Base-by-base conservation (phyloP, 2,888 invertebrate genomes). In the Nineta flava region DNA sequence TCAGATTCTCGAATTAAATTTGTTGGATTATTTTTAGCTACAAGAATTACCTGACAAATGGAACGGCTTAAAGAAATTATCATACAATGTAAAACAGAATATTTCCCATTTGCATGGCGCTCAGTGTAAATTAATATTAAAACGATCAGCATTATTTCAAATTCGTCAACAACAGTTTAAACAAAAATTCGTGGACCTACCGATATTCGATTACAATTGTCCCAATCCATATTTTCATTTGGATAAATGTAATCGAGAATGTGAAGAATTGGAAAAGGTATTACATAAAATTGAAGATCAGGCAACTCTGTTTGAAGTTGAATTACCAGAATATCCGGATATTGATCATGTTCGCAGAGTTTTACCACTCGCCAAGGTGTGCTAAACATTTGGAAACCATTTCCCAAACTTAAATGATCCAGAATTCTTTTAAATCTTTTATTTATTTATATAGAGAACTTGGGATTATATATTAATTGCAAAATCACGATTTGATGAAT, bases 391-490 rank as follows among this genome's bases (percentile, higher is more conserved):
- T n/a, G n/a, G n/a, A n/a, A n/a, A n/a, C n/a, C n/a, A n/a, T n/a
- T n/a, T n/a, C n/a, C n/a, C n/a, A n/a, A n/a, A n/a, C n/a, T n/a
- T n/a, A n/a, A n/a, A n/a, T n/a, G n/a, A n/a, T n/a, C n/a, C n/a
- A n/a, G n/a, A n/a, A n/a, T n/a, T n/a, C n/a, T n/a, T n/a, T n/a
- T n/a, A n/a, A n/a, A n/a, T n/a, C n/a, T n/a, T n/a, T n/a, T n/a
- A n/a, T n/a, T n/a, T n/a, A n/a, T n/a, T n/a, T 43, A 15, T 15
- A 15, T 43, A 85, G 75, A 77, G 80, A 61, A 72, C 94, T 21
- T 95, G 95, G 95, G 94, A 95, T 67, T 92, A 88, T 63, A 81
- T 86, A 41, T 73, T 76, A 55, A 78, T 92, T 34, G 85, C 92
- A 17, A 75, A 79, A 60, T 83, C 85, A 1, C 85, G 83, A 50